These are phyloP conservation scores for Chymomyza fuscimana DNA, from an alignment of 2,888 invertebrate species.

Conservation along the genomic window DNA sequence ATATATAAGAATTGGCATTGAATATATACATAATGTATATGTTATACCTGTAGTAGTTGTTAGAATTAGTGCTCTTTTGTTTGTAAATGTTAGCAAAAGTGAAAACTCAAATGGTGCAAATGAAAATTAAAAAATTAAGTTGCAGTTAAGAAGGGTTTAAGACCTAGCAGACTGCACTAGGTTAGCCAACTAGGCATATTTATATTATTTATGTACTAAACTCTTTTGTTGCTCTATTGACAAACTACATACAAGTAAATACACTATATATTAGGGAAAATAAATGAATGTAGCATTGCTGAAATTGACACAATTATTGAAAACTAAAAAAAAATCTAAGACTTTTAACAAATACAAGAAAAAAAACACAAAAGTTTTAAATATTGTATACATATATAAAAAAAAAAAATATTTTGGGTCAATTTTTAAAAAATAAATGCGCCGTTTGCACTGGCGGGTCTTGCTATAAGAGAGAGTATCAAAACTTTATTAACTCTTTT, in stretches of 20 bases:
- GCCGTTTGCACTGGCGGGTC: not conserved
- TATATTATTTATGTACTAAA: not conserved
- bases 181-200: not conserved
- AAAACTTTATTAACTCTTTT: not conserved
- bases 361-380: constrained; percentile 22
- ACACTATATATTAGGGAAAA: constrained; percentile 60
- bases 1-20: constrained; percentile 11
- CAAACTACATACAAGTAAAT: constrained; percentile 5
- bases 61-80: constrained; percentile 35
- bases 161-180: not conserved
- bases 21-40: constrained; percentile 14
- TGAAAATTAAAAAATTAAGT: constrained; percentile 17
- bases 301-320: constrained; percentile 43
- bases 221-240: constrained; percentile 6
- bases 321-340: constrained; percentile 35
- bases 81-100: constrained; percentile 62
- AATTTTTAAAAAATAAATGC: constrained; percentile 37
- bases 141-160: not conserved
- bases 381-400: constrained; percentile 1
- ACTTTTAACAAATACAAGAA: constrained; percentile 51
- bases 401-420: constrained; percentile 47
- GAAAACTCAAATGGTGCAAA: constrained; percentile 73
- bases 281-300: constrained; percentile 37
- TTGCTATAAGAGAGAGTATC: not conserved
- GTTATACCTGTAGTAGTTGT: constrained; percentile 30